Percentiles rank a stretch among this genome's conserved stretches.
Conservation (phyloP, 2,888 invertebrate genomes). For the Kryphioiulus occultus region DNA sequence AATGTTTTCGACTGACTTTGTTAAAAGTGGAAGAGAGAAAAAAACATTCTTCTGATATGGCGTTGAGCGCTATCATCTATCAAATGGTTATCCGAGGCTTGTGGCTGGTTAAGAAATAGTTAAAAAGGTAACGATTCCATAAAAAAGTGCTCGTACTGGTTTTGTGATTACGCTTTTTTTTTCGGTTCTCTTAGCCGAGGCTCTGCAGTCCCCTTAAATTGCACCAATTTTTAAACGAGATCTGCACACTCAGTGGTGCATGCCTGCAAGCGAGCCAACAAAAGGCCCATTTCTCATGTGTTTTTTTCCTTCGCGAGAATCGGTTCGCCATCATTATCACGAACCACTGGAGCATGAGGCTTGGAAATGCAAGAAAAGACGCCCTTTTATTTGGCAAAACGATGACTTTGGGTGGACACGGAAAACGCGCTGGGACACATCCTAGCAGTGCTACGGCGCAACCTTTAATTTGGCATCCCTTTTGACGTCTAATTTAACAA, state of each 20-base stretch:
- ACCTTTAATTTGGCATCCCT: neutral
- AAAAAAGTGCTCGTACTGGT: conserved; percentile 38
- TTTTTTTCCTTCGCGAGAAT: neutral
- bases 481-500: conserved; percentile 6
- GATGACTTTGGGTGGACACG: neutral
- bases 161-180: conserved; percentile 6
- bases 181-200: neutral
- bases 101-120: conserved; percentile 36
- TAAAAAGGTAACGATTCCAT: conserved; percentile 38
- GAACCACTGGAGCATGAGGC: conserved; percentile 13
- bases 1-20: conserved; percentile 11
- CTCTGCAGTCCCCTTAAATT: neutral
- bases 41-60: neutral
- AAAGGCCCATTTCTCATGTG: conserved; percentile 31
- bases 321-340: neutral
- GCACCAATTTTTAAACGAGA: conserved; percentile 32
- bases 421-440: neutral
- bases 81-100: conserved; percentile 31
- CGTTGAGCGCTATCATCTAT: conserved; percentile 32
- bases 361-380: neutral
- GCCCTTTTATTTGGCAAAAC: neutral
- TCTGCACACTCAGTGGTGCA: neutral
- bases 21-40: neutral
- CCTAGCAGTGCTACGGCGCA: neutral
- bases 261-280: neutral